Evolutionary conservation across 2,113 vertebrate species (phyloP), one percentile per base, ranked within the genome.

Genomic region (Bubalus kerabau): DNA sequence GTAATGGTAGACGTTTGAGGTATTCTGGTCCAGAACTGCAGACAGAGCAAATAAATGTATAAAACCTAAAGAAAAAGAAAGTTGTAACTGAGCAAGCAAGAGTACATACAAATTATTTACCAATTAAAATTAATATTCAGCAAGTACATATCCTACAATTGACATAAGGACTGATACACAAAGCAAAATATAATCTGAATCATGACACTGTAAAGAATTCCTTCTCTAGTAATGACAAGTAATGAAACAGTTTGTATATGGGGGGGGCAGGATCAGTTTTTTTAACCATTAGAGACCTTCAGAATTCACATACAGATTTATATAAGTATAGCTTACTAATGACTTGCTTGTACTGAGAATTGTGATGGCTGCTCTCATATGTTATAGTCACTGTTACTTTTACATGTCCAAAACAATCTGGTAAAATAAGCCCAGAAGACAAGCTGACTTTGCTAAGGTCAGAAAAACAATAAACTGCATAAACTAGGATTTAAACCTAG

Each of bases 11-110:
- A 98, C 99, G 99, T 98, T 99, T 99, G 99, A 99, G 99, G 99
- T 99, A 99, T 99, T 99, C 99, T 97, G 99, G 99, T 99, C 99
- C 99, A 99, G 99, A 99, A 98, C 99, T 99, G 99, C 99, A 99
- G 99, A 99, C 99, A 84, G 99, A 99, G 99, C 99, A 99, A 99
- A 99, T 99, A 99, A 99, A 99, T 48, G 99, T 99, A 99, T 99
- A 99, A 99, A 99, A 99, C 99, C 99, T 99, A 96, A 96, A 95
- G 2, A 94, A 98, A 52, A 97, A 96, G 85, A 97, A 80, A 97
- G 8, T 0, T 48, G 32, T 36, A 97, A 92, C 0, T 93, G 15
- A 93, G 5, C 89, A 87, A 86, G 84, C n/a, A 95, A 96, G 26
- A 3, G 0, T 43, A 87, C 6, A n/a, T 16, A 87, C 15, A 94